Conservation (phyloP, 2,888 invertebrate species). For the Nasonovia ribisnigri region DNA sequence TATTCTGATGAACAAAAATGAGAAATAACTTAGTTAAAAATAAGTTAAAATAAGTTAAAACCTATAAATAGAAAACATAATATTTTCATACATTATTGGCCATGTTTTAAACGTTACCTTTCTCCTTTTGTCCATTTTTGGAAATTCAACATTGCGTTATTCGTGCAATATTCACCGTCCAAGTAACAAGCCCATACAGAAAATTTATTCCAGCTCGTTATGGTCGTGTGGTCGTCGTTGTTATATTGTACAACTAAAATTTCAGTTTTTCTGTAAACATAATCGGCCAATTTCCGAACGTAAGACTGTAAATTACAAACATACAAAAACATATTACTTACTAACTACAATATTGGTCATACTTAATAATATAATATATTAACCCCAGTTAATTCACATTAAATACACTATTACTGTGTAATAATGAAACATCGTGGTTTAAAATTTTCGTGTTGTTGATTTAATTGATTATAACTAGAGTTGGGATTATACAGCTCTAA, state of each 20-base stretch:
- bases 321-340: background rate
- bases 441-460: background rate
- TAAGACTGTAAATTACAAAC: slow-evolving; percentile 35
- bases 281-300: slow-evolving; percentile 38
- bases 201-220: slow-evolving; percentile 51
- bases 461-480: background rate
- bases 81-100: background rate
- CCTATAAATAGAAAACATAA: background rate
- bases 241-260: background rate
- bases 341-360: background rate
- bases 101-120: background rate
- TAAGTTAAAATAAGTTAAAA: no score
- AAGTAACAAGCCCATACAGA: slow-evolving; percentile 52
- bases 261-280: slow-evolving; percentile 20
- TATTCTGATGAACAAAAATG: slow-evolving; percentile 57
- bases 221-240: background rate
- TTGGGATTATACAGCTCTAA: background rate
- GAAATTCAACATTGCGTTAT: background rate
- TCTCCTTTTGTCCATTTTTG: background rate
- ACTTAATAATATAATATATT: background rate
- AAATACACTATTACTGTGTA: no score
- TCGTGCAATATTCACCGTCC: slow-evolving; percentile 18
- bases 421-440: background rate
- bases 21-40: background rate
- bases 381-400: background rate